A percentile compares a stretch with the other conserved stretches of the same genome.
phyloP scores from a whole-genome alignment of 2,113 vertebrate genomes.

The Oreochromis spilurus region DNA sequence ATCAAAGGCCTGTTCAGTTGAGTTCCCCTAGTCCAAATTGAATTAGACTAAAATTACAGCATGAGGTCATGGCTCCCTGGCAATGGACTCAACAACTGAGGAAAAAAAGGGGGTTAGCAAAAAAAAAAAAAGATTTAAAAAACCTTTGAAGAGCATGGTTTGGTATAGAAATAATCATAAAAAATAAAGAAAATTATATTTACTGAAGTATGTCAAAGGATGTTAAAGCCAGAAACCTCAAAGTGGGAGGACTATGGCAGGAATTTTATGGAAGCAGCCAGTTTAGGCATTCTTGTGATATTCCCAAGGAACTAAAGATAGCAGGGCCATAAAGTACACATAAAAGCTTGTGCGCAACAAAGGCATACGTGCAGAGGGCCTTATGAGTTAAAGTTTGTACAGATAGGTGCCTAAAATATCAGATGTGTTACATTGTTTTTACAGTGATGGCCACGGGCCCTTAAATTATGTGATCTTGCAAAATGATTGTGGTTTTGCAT shows the following conservation, averaged over 20 bases:
- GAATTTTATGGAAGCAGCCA: constrained; percentile 59
- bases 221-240: constrained; percentile 61
- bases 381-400: neutral
- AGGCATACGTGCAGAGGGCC: neutral
- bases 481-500: constrained; percentile 5
- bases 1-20: constrained; percentile 40
- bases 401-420: constrained; percentile 8
- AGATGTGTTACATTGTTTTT: constrained; percentile 16
- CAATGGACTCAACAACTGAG: constrained; percentile 46
- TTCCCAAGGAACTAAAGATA: constrained; percentile 67
- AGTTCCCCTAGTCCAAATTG: constrained; percentile 38
- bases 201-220: constrained; percentile 51
- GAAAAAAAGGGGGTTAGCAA: constrained; percentile 18
- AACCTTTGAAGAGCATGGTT: constrained; percentile 57
- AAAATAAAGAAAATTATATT: constrained; percentile 62
- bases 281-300: constrained; percentile 57
- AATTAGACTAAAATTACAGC: constrained; percentile 67
- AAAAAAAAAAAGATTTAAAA: neutral
- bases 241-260: constrained; percentile 51
- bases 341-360: constrained; percentile 6
- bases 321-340: constrained; percentile 41
- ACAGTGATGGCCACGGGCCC: neutral
- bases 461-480: constrained; percentile 25
- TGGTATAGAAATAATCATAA: constrained; percentile 62
- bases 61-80: constrained; percentile 65